Percentiles rank a stretch among this genome's conserved stretches.
phyloP scores from a whole-genome alignment of 2,888 invertebrate genomes.

The Aricia artaxerxes region DNA sequence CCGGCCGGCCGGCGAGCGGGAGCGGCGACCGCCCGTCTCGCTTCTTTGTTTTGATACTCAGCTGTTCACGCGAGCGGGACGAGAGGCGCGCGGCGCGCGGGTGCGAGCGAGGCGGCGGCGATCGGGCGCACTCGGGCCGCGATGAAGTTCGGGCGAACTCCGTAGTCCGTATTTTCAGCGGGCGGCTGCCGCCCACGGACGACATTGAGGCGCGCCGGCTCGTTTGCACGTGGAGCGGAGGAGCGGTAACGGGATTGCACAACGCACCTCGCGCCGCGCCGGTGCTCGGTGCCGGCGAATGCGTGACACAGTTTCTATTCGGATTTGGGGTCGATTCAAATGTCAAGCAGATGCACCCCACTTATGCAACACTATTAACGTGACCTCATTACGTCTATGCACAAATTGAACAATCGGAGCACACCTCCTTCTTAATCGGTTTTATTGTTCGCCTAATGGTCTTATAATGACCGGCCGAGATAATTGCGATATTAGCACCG shows the following conservation, averaged over 20 bases:
- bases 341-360: conserved; percentile 79
- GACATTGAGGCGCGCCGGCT: conserved; percentile 74
- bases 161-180: conserved; percentile 66
- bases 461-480: conserved; percentile 25
- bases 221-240: conserved; percentile 66
- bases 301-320: conserved; percentile 80
- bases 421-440: conserved; percentile 30
- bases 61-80: conserved; percentile 71
- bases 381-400: conserved; percentile 56
- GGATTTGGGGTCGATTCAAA: conserved; percentile 80
- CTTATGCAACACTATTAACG: conserved; percentile 73
- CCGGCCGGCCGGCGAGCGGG: conserved; percentile 80
- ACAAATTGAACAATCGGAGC: conserved; percentile 51
- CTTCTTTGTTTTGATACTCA: conserved; percentile 81
- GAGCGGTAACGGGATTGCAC: conserved; percentile 76
- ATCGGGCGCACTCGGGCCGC: conserved; percentile 43
- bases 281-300: conserved; percentile 65
- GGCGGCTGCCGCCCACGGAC: conserved; percentile 66
- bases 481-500: neutral
- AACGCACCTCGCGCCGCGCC: conserved; percentile 61
- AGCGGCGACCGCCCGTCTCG: conserved; percentile 76
- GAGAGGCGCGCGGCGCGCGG: conserved; percentile 55
- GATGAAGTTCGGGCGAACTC: conserved; percentile 56
- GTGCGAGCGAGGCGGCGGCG: conserved; percentile 46
- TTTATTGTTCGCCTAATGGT: conserved; percentile 18